Base-by-base conservation (phyloP, 2,797 vertebrate species). In the Dendrocincla tyrannina region DNA sequence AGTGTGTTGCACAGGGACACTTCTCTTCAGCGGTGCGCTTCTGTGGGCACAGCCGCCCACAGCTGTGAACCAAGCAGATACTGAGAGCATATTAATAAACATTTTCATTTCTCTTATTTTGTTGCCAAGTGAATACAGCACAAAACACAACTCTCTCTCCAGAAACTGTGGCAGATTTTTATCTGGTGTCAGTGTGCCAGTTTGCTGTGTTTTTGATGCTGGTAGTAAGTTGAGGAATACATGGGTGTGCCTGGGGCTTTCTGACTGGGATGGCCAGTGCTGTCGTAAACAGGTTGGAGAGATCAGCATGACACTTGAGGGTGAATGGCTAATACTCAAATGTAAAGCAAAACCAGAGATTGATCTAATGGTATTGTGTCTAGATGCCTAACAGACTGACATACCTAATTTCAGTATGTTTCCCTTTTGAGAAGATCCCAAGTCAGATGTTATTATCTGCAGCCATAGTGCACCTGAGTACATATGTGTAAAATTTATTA, bases 1-100 rank as follows among this genome's bases (percentile, higher is more conserved):
- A 9, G 55, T 9, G 24, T 70, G 82, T 72, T 76, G 79, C 63
- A 49, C 2, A 0, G 76, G 91, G 85, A 92, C 50, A 25, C 64
- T 83, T 89, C 30, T 75, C 75, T 68, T 72, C 82, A 41, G 28
- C 1, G 1, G 53, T 66, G 92, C 2, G 0, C 60, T 91, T 79
- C 94, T 87, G 91, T 90, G 93, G 95, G 95, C 92, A 87, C 87
- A 89, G 73, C 80, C 86, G 0, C 93, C 95, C 89, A 84, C 91
- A 90, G 92, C 93, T 90, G 91, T 70, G 91, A 95, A 96, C 58
- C 58, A 14, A 85, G 85, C 80, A 95, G 63, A 91, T 90, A 79
- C 91, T 67, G 9, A 60, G 66, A 94, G 55, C 47, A 4, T 93
- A 87, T 90, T 70, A 91, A 91, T 90, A 91, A 96, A 94, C 85